These are phyloP conservation scores for Platycnemis pennipes DNA, from an alignment of 2,888 invertebrate species.

Conservation along the genomic window DNA sequence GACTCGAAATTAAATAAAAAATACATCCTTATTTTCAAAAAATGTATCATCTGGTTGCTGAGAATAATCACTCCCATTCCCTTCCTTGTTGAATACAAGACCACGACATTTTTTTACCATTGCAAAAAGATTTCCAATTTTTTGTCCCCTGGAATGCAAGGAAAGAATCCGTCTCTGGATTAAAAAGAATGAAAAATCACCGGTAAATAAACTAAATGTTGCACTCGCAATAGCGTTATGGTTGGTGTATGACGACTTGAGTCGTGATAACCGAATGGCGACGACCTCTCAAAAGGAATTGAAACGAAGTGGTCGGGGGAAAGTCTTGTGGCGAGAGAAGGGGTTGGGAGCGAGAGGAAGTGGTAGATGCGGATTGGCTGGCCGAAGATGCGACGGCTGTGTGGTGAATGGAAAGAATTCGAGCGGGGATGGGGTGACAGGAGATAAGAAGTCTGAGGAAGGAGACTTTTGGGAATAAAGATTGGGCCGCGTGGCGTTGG, in stretches of 20 bases:
- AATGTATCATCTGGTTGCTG: too few species aligned
- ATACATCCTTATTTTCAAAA: too few species aligned
- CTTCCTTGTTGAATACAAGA: too few species aligned
- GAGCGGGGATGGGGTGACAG: background rate
- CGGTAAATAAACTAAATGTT: background rate
- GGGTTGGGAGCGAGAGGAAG: background rate
- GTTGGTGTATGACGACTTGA: background rate
- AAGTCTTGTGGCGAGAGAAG: background rate
- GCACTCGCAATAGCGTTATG: background rate
- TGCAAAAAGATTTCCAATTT: background rate
- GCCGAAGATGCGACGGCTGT: background rate
- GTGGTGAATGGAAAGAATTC: background rate
- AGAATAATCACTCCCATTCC: too few species aligned
- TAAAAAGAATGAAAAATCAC: background rate
- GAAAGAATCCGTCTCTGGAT: background rate
- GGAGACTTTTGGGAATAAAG: background rate
- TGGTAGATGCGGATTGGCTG: background rate
- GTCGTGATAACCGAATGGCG: background rate
- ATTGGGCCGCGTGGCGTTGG: background rate
- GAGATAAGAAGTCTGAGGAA: slow-evolving; percentile 15
- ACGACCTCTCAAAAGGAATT: background rate
- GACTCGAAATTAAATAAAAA: too few species aligned
- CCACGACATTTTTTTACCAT: too few species aligned
- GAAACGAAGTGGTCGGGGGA: background rate
- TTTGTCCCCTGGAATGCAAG: background rate